Evolutionary conservation across 2,888 invertebrate genomes (phyloP).

Genomic region (Callyntrura guangdongensis): DNA sequence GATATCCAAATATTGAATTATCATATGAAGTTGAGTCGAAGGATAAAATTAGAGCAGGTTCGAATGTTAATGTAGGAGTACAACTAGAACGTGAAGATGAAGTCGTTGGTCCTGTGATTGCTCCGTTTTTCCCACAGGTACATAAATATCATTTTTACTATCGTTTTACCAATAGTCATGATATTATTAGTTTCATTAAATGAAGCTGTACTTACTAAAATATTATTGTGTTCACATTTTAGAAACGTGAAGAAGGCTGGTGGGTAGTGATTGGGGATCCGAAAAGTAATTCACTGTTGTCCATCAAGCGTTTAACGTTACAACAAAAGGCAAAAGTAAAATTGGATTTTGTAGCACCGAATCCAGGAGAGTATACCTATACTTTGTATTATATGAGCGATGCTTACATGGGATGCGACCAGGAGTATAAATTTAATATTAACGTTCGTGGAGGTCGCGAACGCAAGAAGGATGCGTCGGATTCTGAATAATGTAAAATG

Average conservation of each 20-base stretch:
- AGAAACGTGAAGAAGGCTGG: slow-evolving; percentile 89
- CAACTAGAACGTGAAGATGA: slow-evolving; percentile 99
- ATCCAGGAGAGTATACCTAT: slow-evolving; percentile 94
- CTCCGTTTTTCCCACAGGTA: slow-evolving; percentile 99
- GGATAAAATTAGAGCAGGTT: slow-evolving; percentile 92
- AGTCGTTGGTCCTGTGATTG: slow-evolving; percentile 97
- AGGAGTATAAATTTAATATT: slow-evolving; percentile 98
- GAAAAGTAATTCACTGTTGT: slow-evolving; percentile 96
- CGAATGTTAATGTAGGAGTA: slow-evolving; percentile 95
- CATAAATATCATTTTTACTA: too few relatives aligned
- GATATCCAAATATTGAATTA: slow-evolving; percentile 99
- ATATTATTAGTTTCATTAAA: too few relatives aligned
- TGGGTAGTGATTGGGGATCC: slow-evolving; percentile 99
- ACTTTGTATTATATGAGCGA: slow-evolving; percentile 99
- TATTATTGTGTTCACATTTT: slow-evolving; percentile 70
- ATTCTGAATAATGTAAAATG: slow-evolving; percentile 67
- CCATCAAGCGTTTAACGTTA: slow-evolving; percentile 98
- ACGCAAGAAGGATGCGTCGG: slow-evolving; percentile 75
- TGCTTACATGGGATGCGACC: slow-evolving; percentile 99
- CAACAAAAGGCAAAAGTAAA: slow-evolving; percentile 96
- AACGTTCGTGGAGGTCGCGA: slow-evolving; percentile 89
- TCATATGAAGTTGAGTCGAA: slow-evolving; percentile 95
- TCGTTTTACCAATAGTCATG: too few relatives aligned
- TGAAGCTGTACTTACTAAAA: too few relatives aligned
- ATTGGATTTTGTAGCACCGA: slow-evolving; percentile 97